phyloP scores from a whole-genome alignment of 2,113 vertebrate genomes.

The Beaufortia kweichowensis region DNA sequence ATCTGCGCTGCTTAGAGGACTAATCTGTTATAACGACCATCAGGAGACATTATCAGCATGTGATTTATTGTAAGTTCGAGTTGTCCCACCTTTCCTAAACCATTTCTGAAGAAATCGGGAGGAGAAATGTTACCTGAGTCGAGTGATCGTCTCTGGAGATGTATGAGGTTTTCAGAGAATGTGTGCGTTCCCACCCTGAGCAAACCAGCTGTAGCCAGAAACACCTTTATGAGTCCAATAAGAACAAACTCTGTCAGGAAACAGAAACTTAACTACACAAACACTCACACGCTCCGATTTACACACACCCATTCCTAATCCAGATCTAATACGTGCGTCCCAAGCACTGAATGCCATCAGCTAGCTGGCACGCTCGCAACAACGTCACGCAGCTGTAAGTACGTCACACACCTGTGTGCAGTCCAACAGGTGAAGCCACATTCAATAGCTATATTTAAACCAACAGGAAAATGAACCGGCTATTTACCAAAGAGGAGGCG shows the following conservation, averaged over 20 bases:
- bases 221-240: slow-evolving; percentile 53
- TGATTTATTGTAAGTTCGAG: no score
- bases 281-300: slow-evolving; percentile 59
- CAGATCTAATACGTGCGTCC: not conserved
- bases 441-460: slow-evolving; percentile 42
- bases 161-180: not conserved
- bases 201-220: slow-evolving; percentile 36
- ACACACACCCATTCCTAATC: not conserved
- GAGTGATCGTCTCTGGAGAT: no score
- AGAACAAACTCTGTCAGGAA: slow-evolving; percentile 61
- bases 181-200: slow-evolving; percentile 31
- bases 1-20: slow-evolving; percentile 60
- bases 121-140: no score
- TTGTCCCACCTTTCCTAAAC: no score
- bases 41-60: no score
- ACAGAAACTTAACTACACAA: slow-evolving; percentile 66
- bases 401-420: slow-evolving; percentile 56
- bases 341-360: not conserved
- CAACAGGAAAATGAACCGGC: slow-evolving; percentile 46
- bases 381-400: slow-evolving; percentile 56
- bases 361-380: no score
- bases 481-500: slow-evolving; percentile 74
- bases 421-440: slow-evolving; percentile 61
- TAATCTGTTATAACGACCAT: not conserved
- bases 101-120: no score